Base-by-base conservation (phyloP, 1,140 invertebrate species). In the Drosophila mauritiana region DNA sequence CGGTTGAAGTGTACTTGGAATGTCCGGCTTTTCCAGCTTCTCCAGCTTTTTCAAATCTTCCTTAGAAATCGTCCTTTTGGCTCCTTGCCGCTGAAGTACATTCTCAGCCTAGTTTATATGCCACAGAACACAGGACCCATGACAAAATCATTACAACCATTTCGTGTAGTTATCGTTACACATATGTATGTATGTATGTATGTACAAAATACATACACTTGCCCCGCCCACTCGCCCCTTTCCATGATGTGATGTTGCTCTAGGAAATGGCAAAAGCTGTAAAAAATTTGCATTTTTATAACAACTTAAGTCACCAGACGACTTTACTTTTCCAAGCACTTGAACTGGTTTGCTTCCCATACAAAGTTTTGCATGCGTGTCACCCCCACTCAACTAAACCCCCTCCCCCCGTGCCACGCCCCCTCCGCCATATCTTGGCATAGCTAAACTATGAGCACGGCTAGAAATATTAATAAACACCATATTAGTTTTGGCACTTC, bases 201-300 rank as follows among this genome's bases (percentile, higher is more conserved):
- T 45, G n/a, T 40, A 69, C n/a, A 52, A 39, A 13, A 39, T 4
- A 39, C 34, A 36, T 36, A 27, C 31, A 42, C 20, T 10, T 3
- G 11, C 40, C 22, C 11, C 40, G 25, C 22, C 59, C 37, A 5
- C 36, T 12, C 17, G 20, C 8, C 25, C 7, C 13, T 2, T 31
- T 20, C 4, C 15, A 12, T 27, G 20, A 22, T 49, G 25, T 68
- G 27, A 56, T 68, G 31, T 57, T 54, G 73, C 54, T 70, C 63
- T 74, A 75, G 69, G 57, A 79, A 75, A 80, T 70, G 63, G 77
- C 62, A 80, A 74, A 80, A 80, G 78, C 78, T 75, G 77, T 80
- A 80, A 69, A 75, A 80, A 80, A 80, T 80, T 80, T 80, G 77
- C 78, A 80, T 80, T 80, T 80, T 80, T 80, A 80, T 80, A 80